Evolutionary conservation across 2,113 vertebrate genomes (phyloP), one percentile per base, ranked within the genome.

Genomic region (Nipponia nippon): DNA sequence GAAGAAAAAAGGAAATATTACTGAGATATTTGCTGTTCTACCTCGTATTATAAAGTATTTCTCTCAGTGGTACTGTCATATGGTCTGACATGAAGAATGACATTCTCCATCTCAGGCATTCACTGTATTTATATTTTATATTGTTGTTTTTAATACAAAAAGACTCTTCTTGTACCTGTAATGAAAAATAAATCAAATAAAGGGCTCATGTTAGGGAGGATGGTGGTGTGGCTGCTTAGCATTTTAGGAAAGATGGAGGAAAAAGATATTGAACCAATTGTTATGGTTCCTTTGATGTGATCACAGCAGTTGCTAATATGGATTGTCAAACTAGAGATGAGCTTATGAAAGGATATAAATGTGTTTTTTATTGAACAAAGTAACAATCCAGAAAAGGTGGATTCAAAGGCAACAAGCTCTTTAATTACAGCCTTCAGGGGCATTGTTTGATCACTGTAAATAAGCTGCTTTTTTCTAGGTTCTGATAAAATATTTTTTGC

Each of bases 401-500:
- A 98, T 98, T 98, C 97, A 97, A 98, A 98, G 92, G 83, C 96
- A 97, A 91, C 87, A 83, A 86, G 84, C 32, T 96, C 75, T 97
- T 98, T 98, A 98, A 98, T 98, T 97, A 92, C 76, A 97, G 76
- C 92, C 93, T 98, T 97, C 90, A 93, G 97, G 96, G 97, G 40
- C 16, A 30, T 94, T 96, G 90, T 96, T 97, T 98, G 97, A 98
- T 98, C 97, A 95, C 83, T 85, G 89, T 96, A 97, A 98, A 98
- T 93, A 97, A 96, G 79, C 75, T 96, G 53, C 77, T 96, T 98
- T 97, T 67, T 98, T 98, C 95, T 91, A 50, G 67, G 56, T 97
- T 95, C 91, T 96, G 93, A 70, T 97, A 93, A 95, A 63, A 97
- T 89, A 72, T 38, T 96, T 96, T 85, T 95, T 96, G 70, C 88